Evolutionary conservation across 2,888 invertebrate genomes (phyloP).

Genomic region (Ormyrus labotus): DNA sequence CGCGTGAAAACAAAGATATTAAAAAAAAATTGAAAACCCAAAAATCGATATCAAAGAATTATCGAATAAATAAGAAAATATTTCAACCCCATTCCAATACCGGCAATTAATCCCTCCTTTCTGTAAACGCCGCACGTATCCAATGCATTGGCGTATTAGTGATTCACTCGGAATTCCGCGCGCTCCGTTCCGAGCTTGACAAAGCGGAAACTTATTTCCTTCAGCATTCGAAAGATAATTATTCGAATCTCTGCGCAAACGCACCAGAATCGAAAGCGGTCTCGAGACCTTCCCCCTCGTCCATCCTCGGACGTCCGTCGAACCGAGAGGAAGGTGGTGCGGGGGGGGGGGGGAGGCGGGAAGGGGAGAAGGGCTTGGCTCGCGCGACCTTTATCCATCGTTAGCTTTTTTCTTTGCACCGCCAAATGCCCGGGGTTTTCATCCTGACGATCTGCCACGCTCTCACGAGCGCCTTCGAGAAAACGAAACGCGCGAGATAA

Average conservation of each 20-base stretch:
- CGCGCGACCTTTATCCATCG: slow-evolving; percentile 43
- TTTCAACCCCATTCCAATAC: slow-evolving; percentile 11
- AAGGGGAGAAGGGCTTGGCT: not conserved
- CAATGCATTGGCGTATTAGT: slow-evolving; percentile 38
- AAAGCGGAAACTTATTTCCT: slow-evolving; percentile 42
- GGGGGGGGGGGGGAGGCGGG: not conserved
- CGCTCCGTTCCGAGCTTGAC: slow-evolving; percentile 8
- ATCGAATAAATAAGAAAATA: slow-evolving; percentile 1
- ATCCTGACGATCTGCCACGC: slow-evolving; percentile 57
- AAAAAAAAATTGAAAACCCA: not conserved
- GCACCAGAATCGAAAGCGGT: slow-evolving; percentile 37
- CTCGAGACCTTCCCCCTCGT: not conserved
- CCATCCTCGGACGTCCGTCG: too few relatives aligned
- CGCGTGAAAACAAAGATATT: too few relatives aligned
- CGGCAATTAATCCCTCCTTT: slow-evolving; percentile 36
- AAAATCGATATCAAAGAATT: too few relatives aligned
- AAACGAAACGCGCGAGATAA: slow-evolving; percentile 57
- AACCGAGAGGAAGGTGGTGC: too few relatives aligned
- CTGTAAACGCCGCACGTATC: slow-evolving; percentile 45
- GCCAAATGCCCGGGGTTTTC: slow-evolving; percentile 51
- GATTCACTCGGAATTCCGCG: slow-evolving; percentile 9
- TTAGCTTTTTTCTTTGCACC: slow-evolving; percentile 44
- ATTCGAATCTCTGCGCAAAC: slow-evolving; percentile 32
- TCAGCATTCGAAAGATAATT: slow-evolving; percentile 35
- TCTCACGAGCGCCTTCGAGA: slow-evolving; percentile 23